Percentiles rank a stretch among this genome's conserved stretches.
phyloP scores from a whole-genome alignment of 2,888 invertebrate genomes.

The Fragum whitleyi region DNA sequence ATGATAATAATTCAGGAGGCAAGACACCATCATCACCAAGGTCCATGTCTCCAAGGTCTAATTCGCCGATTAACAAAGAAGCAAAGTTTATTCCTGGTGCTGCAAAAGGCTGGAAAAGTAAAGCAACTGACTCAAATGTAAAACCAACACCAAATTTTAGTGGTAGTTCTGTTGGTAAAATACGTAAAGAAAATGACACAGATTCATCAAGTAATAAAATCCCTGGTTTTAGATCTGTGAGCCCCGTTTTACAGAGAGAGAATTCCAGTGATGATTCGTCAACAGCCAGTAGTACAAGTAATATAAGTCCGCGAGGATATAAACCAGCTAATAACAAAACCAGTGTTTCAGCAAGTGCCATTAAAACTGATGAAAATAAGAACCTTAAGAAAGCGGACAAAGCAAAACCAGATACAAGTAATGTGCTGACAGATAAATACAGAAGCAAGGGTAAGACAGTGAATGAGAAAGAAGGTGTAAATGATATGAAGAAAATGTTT shows the following conservation, averaged over 20 bases:
- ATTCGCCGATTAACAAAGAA: constrained; percentile 26
- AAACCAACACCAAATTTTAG: constrained; percentile 40
- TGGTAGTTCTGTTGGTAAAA: constrained; percentile 55
- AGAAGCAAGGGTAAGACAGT: not conserved
- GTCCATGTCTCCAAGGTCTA: constrained; percentile 27
- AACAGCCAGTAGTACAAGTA: constrained; percentile 32
- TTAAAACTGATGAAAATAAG: constrained; percentile 59
- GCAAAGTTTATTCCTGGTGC: constrained; percentile 55
- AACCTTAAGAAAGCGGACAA: constrained; percentile 50
- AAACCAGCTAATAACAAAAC: constrained; percentile 35
- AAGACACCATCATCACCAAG: constrained; percentile 24
- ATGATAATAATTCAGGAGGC: constrained; percentile 20
- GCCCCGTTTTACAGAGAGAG: constrained; percentile 43
- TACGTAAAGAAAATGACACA: constrained; percentile 30
- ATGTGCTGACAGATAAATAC: not conserved
- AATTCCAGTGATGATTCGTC: constrained; percentile 46
- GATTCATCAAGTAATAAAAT: constrained; percentile 23
- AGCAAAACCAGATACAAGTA: constrained; percentile 27
- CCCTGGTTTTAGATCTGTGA: constrained; percentile 58
- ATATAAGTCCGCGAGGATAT: constrained; percentile 61
- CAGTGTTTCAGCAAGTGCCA: constrained; percentile 17
- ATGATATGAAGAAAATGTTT: constrained; percentile 17
- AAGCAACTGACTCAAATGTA: constrained; percentile 17
- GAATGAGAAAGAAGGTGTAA: constrained; percentile 13
- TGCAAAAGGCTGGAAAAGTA: constrained; percentile 60